A percentile compares a stretch with the other conserved stretches of the same genome.
Conservation (phyloP, 2,113 vertebrate genomes). For the Ailuropoda melanoleuca region DNA sequence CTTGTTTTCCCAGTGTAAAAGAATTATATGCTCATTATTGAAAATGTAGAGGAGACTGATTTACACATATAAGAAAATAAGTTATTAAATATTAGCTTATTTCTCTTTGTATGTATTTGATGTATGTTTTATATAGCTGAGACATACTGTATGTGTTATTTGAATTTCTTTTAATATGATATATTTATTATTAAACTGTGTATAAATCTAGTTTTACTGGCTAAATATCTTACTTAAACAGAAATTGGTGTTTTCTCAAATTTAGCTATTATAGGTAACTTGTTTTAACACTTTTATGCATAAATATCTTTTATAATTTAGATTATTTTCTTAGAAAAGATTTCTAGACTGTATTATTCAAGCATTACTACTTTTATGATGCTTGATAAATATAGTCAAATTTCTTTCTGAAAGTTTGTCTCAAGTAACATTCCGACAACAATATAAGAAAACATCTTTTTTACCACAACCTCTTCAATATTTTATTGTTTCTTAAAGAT, state of each 20-base stretch:
- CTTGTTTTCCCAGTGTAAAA: background rate
- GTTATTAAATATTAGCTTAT: background rate
- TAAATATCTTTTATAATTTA: background rate
- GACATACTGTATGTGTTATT: background rate
- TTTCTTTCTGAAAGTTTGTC: background rate
- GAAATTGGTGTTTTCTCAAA: background rate
- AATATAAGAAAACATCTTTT: background rate
- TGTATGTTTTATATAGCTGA: background rate
- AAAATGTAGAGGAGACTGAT: background rate
- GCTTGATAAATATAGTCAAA: background rate
- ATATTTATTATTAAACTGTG: background rate
- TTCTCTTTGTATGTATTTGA: background rate
- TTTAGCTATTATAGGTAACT: background rate
- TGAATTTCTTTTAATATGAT: background rate
- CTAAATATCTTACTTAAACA: background rate
- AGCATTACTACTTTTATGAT: background rate
- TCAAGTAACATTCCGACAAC: background rate
- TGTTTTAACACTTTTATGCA: background rate
- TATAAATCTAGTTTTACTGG: background rate
- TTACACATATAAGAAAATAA: background rate
- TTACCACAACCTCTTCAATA: background rate
- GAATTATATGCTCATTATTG: background rate
- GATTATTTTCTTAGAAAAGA: background rate
- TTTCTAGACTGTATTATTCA: background rate
- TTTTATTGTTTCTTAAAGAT: background rate